phyloP scores from a whole-genome alignment of 2,888 invertebrate genomes.

The Ditula angustiorana region DNA sequence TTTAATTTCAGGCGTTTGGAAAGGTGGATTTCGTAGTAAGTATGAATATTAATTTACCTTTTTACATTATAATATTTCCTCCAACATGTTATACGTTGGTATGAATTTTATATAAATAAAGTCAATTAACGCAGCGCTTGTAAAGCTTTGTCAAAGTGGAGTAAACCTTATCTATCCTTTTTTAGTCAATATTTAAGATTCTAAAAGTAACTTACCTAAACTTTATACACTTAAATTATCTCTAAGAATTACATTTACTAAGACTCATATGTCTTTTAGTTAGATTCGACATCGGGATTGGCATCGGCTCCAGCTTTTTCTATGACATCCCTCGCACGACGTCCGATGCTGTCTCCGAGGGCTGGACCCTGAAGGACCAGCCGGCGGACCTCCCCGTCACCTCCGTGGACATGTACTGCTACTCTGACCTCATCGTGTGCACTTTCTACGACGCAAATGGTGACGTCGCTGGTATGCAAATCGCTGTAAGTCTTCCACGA shows the following conservation, averaged over 20 bases:
- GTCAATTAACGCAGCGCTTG: too few species aligned
- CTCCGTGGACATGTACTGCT: constrained; percentile 54
- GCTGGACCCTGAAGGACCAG: constrained; percentile 51
- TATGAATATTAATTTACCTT: not conserved
- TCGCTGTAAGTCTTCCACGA: constrained; percentile 66
- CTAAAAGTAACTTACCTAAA: too few species aligned
- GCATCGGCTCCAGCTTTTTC: constrained; percentile 51
- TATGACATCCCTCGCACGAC: constrained; percentile 52
- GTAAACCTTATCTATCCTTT: too few species aligned
- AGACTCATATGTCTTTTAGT: constrained; percentile 44
- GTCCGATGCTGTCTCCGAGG: constrained; percentile 46
- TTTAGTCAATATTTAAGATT: too few species aligned
- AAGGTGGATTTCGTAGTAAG: constrained; percentile 28
- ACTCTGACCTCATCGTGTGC: constrained; percentile 55
- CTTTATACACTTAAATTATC: too few species aligned
- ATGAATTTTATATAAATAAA: too few species aligned
- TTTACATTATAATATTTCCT: too few species aligned
- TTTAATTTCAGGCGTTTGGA: constrained; percentile 24
- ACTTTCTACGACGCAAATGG: constrained; percentile 55
- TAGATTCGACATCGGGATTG: constrained; percentile 46
- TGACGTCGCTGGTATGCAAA: constrained; percentile 61
- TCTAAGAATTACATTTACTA: too few species aligned
- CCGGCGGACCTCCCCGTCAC: constrained; percentile 42
- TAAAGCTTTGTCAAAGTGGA: too few species aligned
- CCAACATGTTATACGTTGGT: too few species aligned